Conservation (phyloP, 2,888 invertebrate species). For the Agrochola macilenta region DNA sequence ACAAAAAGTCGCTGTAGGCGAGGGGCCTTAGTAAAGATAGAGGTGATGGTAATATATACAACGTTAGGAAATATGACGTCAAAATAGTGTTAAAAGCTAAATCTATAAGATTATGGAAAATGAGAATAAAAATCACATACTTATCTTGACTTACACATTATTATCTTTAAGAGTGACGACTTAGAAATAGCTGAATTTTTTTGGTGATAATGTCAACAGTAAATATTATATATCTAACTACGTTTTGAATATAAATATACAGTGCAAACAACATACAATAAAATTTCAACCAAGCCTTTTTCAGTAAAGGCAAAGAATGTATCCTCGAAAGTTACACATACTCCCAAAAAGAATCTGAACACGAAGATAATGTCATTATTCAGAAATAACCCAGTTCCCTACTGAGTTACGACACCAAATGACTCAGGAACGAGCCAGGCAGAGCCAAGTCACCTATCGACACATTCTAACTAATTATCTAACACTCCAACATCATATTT, state of each 20-base stretch:
- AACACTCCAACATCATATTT: conserved; percentile 18
- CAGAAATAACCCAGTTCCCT: conserved; percentile 55
- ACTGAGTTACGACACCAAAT: conserved; percentile 40
- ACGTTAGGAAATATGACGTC: not conserved
- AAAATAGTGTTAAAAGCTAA: not conserved
- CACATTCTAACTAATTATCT: conserved; percentile 53
- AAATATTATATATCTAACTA: too few relatives aligned
- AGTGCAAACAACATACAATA: not conserved
- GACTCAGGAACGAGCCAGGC: conserved; percentile 47
- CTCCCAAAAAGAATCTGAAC: not conserved
- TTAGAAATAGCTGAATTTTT: not conserved
- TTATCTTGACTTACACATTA: too few relatives aligned
- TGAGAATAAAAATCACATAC: too few relatives aligned
- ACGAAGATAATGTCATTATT: conserved; percentile 31
- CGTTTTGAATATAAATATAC: not conserved
- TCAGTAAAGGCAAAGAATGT: not conserved
- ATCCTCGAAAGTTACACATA: not conserved
- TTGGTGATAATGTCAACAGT: too few relatives aligned
- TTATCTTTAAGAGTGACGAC: not conserved
- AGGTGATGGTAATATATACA: not conserved
- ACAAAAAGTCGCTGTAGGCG: too few relatives aligned
- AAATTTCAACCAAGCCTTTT: not conserved
- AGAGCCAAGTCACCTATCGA: conserved; percentile 49
- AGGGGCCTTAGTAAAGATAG: conserved; percentile 9
- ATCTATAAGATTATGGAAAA: not conserved